Base-by-base conservation (phyloP, 1,140 invertebrate species). In the Drosophila rhopaloa region DNA sequence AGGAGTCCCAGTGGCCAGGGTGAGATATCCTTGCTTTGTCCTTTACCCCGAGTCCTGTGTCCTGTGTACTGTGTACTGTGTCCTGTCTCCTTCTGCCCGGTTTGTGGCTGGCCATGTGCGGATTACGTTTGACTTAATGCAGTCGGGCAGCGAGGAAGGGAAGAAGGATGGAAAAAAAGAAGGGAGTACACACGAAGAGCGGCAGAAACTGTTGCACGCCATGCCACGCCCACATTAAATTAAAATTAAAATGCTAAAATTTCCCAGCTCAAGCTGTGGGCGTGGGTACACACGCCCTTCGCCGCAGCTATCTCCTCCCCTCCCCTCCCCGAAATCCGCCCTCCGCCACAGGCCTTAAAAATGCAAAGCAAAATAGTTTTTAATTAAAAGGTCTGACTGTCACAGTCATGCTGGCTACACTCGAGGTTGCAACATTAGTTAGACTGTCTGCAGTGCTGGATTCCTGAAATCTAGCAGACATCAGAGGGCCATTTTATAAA, bases 91-190 rank as follows among this genome's bases (percentile, higher is more conserved):
- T 75, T 78, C 56, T 76, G 63, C 60, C 59, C 76, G 7, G 51
- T 51, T 58, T 88, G 84, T 84, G 84, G 83, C 84, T 50, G 60
- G 76, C 83, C 83, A 84, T 88, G 83, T 88, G 83, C 84, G 84
- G 84, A 89, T 89, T 89, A 89, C 84, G 84, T 89, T 89, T 89
- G 84, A 89, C 84, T 89, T 89, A 89, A 84, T 89, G 76, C 84
- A 89, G 59, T 63, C 72, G 44, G 55, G 60, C 60, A 47, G 50
- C 6, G 43, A 50, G 32, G 55, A 63, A 46, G n/a, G 11, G 24
- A 29, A 10, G 3, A 32, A 44, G 13, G 35, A 51, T 9, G n/a
- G 29, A 47, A 32, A 10, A 51, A 53, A 43, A 61, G 35, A 47
- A 14, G 40, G 8, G 55, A 43, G 43, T 32, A 38, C 43, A 29